Evolutionary conservation across 2,888 invertebrate species (phyloP), one percentile per base, ranked within the genome.

Genomic region (Lampropteryx suffumata): DNA sequence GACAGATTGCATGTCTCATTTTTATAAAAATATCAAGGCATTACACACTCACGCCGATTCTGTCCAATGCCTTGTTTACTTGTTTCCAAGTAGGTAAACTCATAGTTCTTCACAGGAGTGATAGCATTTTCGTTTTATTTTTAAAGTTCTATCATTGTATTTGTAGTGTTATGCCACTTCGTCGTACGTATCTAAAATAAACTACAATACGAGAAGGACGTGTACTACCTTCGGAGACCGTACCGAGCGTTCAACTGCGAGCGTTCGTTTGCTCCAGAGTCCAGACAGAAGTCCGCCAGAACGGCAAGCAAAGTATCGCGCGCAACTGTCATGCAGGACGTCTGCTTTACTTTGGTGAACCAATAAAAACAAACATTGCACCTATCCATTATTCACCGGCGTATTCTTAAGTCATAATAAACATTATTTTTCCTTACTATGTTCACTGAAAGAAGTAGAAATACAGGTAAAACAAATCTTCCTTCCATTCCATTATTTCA

Each of bases 1-100:
- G 87, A 81, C 73, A 67, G 89, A 82, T 84, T 88, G 83, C 90
- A 90, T 90, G 84, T 90, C 86, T 90, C 90, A 91, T 90, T 87
- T 90, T 91, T 79, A 81, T 76, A 68, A 76, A 79, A 79, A 81
- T 82, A 79, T 82, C 67, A 67, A 65, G 63, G 64, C 64, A 67
- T 64, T 69, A 61, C 51, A 70, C 56, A 70, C 73, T 73, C 78
- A 72, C 79, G 75, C 78, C 67, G 68, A 71, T 66, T 67, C 56
- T 60, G 64, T 71, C 59, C 64, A 72, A 58, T 64, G 65, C 71
- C 62, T 65, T 64, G 55, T 64, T 63, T 62, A 56, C 49, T 49
- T 55, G 55, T 57, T 62, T 50, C 52, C 52, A 57, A 59, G 62
- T 57, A 52, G 60, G 59, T 56, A 61, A 62, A 69, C 58, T 63